Evolutionary conservation across 2,113 vertebrate genomes (phyloP).

Genomic region (Paraplagusia blochii): DNA sequence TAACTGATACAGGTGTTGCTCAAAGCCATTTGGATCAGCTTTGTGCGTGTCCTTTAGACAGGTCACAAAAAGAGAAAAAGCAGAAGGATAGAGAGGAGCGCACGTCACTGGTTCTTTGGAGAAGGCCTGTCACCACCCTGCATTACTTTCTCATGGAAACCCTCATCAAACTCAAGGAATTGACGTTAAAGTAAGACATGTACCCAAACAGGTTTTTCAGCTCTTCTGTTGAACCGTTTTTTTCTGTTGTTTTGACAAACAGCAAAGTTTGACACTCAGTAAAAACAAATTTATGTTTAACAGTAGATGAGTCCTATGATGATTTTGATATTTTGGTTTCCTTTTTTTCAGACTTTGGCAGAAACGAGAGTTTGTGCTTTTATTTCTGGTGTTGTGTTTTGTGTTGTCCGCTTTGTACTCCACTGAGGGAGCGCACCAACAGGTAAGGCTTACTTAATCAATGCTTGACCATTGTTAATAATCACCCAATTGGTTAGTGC

Average conservation of each 20-base stretch:
- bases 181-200: slow-evolving; percentile 88
- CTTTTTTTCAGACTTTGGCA: slow-evolving; percentile 84
- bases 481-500: slow-evolving; percentile 20
- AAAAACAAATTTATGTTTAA: not conserved
- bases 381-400: slow-evolving; percentile 79
- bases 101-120: slow-evolving; percentile 90
- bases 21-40: slow-evolving; percentile 2
- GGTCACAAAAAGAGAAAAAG: slow-evolving; percentile 80
- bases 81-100: slow-evolving; percentile 87
- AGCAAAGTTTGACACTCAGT: too few relatives aligned
- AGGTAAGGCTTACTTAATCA: slow-evolving; percentile 72
- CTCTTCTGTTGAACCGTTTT: not conserved
- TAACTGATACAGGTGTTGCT: not conserved
- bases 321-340: slow-evolving; percentile 5
- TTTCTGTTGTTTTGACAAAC: too few relatives aligned
- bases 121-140: slow-evolving; percentile 85
- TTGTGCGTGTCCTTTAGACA: slow-evolving; percentile 55
- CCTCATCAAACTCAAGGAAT: slow-evolving; percentile 90
- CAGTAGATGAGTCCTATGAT: not conserved
- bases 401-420: slow-evolving; percentile 85
- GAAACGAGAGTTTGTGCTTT: slow-evolving; percentile 80
- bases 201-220: slow-evolving; percentile 15
- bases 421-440: slow-evolving; percentile 90
- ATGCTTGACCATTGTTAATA: slow-evolving; percentile 24
- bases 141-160: slow-evolving; percentile 93